Evolutionary conservation across 2,888 invertebrate species (phyloP).

Genomic region (Acanthopleura granulata): DNA sequence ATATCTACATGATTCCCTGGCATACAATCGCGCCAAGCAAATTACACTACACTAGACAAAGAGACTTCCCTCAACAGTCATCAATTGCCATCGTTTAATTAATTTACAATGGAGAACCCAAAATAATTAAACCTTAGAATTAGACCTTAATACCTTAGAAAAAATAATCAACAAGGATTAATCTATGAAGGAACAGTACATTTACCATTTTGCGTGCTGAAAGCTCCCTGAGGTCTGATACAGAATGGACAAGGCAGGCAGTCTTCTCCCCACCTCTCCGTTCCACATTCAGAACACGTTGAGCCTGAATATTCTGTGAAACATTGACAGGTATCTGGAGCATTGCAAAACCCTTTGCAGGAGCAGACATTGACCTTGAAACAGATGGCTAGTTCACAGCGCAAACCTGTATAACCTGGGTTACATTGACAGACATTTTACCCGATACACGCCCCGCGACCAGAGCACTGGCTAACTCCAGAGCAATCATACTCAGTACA

Average conservation of each 20-base stretch:
- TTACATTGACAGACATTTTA: constrained; percentile 39
- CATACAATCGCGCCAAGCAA: too few species aligned
- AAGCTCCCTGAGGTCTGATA: constrained; percentile 22
- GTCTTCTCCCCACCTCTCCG: constrained; percentile 20
- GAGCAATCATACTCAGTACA: constrained; percentile 34
- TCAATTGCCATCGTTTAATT: too few species aligned
- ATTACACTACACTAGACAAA: too few species aligned
- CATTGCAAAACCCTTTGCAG: constrained; percentile 24
- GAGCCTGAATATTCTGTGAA: constrained; percentile 24
- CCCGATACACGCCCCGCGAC: constrained; percentile 37
- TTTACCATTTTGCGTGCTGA: constrained; percentile 23
- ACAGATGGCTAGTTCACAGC: constrained; percentile 36
- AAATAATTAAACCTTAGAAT: too few species aligned
- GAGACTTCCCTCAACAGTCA: too few species aligned
- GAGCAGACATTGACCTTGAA: constrained; percentile 24
- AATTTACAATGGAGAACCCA: too few species aligned
- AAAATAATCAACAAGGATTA: too few species aligned
- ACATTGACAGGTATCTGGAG: constrained; percentile 21
- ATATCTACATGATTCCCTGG: too few species aligned
- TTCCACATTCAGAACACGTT: constrained; percentile 23
- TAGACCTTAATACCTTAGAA: too few species aligned
- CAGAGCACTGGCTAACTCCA: constrained; percentile 34
- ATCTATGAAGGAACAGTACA: too few species aligned
- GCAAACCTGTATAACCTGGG: constrained; percentile 34
- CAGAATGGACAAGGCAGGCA: constrained; percentile 27